Evolutionary conservation across 2,113 vertebrate species (phyloP).

Genomic region (Strigops habroptila): DNA sequence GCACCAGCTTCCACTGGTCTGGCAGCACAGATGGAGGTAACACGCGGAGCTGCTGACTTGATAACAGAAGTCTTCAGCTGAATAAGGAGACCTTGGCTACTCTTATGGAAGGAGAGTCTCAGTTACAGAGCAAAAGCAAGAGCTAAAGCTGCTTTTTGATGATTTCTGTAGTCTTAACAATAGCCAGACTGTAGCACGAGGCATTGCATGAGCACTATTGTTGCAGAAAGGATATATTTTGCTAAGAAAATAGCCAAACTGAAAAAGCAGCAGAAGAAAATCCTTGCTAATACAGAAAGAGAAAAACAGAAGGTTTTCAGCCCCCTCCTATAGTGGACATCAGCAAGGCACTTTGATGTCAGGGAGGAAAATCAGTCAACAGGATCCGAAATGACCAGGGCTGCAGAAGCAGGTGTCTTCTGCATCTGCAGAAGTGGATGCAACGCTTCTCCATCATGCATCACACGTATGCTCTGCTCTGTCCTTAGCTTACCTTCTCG

Average conservation of each 20-base stretch:
- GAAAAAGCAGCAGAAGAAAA: not conserved
- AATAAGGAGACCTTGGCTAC: not conserved
- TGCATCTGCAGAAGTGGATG: not conserved
- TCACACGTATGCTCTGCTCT: not conserved
- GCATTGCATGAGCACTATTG: not conserved
- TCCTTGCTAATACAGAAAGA: not conserved
- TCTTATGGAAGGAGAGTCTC: not conserved
- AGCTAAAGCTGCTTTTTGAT: not conserved
- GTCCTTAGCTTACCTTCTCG: not conserved
- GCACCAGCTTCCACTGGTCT: not conserved
- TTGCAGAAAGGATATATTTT: not conserved
- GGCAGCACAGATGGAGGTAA: not conserved
- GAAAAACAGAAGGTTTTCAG: not conserved
- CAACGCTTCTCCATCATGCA: not conserved
- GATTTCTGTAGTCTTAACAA: not conserved
- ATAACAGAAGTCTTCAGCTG: not conserved
- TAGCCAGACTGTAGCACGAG: not conserved
- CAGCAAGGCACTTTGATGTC: not conserved
- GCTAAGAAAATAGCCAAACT: not conserved
- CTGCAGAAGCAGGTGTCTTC: not conserved
- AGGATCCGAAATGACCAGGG: not conserved
- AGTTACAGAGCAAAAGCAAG: not conserved
- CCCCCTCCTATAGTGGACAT: not conserved
- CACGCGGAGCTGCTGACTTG: not conserved
- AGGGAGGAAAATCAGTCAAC: not conserved